Conservation (phyloP, 2,113 vertebrate species). For the Peromyscus californicus region DNA sequence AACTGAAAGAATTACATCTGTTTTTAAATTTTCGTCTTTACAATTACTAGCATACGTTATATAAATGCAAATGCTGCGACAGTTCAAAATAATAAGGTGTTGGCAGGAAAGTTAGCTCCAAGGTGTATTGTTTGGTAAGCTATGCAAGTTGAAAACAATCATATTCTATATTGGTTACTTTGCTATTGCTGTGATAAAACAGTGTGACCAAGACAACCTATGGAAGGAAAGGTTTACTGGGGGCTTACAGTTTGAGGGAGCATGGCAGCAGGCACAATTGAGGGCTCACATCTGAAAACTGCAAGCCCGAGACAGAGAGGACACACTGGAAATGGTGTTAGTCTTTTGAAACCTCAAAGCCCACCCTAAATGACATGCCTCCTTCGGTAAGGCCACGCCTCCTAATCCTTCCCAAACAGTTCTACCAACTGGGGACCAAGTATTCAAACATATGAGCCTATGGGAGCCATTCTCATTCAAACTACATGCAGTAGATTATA, state of each 20-base stretch:
- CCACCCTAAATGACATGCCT: neutral
- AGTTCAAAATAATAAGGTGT: neutral
- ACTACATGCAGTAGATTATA: neutral
- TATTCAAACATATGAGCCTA: neutral
- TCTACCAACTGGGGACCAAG: neutral
- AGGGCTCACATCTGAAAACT: neutral
- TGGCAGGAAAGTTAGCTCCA: slow-evolving; percentile 34
- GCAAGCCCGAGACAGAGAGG: neutral
- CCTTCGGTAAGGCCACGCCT: neutral
- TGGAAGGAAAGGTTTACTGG: neutral
- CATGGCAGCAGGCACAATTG: neutral
- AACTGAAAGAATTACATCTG: neutral
- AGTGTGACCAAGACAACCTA: neutral
- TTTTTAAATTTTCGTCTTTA: neutral
- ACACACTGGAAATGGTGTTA: neutral
- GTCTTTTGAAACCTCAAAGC: neutral
- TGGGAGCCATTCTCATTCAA: neutral
- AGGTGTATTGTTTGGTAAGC: neutral
- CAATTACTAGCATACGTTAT: neutral
- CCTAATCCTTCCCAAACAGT: neutral
- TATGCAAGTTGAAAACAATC: neutral
- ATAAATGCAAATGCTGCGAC: neutral
- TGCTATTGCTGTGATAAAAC: neutral
- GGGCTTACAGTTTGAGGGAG: neutral
- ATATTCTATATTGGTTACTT: neutral